A percentile compares a stretch with the other conserved stretches of the same genome.
Evolutionary conservation across 2,113 vertebrate genomes (phyloP).

Genomic region (Nothobranchius kuhntae): DNA sequence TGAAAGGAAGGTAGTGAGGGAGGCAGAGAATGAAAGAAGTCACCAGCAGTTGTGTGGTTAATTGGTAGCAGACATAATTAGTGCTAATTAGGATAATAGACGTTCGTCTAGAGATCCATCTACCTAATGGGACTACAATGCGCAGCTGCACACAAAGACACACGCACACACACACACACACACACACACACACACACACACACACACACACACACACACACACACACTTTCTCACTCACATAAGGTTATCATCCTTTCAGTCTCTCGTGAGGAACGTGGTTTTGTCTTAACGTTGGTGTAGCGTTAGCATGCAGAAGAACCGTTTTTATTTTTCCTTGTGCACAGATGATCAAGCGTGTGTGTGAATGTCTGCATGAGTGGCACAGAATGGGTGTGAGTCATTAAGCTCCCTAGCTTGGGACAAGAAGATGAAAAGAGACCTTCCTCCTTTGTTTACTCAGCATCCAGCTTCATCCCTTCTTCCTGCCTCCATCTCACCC

Average conservation of each 20-base stretch:
- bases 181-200: constrained; percentile 19
- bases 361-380: background rate
- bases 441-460: constrained; percentile 49
- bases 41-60: constrained; percentile 60
- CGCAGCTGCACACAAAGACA: constrained; percentile 16
- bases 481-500: constrained; percentile 38
- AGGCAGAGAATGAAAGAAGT: constrained; percentile 35
- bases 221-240: constrained; percentile 3
- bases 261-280: constrained; percentile 20
- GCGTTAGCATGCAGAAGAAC: background rate
- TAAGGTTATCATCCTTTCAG: constrained; percentile 21
- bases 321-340: background rate
- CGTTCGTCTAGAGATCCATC: constrained; percentile 69
- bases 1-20: constrained; percentile 7
- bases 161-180: constrained; percentile 12
- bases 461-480: constrained; percentile 29
- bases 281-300: constrained; percentile 1
- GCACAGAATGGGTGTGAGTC: constrained; percentile 39
- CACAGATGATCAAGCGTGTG: background rate
- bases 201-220: constrained; percentile 21
- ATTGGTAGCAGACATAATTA: constrained; percentile 71
- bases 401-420: constrained; percentile 31
- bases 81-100: constrained; percentile 75
- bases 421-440: constrained; percentile 1
- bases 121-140: constrained; percentile 66